Percentiles rank a stretch among this genome's conserved stretches.
These are phyloP conservation scores for Aphaenogaster floridana DNA, from an alignment of 1,140 invertebrate genomes.

Conservation along the genomic window DNA sequence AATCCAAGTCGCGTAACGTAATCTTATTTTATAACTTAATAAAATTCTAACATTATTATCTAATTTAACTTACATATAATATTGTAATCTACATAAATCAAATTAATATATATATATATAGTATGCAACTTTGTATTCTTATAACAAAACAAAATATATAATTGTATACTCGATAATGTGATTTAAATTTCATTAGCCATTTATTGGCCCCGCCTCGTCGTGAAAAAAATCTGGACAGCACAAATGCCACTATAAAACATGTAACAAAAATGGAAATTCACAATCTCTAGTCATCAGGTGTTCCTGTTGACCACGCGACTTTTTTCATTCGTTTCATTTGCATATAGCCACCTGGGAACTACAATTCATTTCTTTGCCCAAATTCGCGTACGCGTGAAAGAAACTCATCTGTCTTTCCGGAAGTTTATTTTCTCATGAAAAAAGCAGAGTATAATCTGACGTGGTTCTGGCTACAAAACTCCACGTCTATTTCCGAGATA, in stretches of 20 bases:
- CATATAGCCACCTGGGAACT: not conserved
- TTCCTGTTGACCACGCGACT: not conserved
- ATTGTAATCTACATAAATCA: not conserved
- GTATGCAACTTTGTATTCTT: not conserved
- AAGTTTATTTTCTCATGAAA: constrained; percentile 21
- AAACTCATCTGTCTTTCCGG: constrained; percentile 19
- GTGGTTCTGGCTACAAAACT: not conserved
- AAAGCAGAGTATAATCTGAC: constrained; percentile 31
- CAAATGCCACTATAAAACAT: not conserved
- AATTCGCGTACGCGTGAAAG: constrained; percentile 10
- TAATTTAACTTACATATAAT: constrained; percentile 9
- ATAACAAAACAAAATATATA: not conserved
- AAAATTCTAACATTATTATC: not conserved
- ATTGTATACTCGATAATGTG: not conserved
- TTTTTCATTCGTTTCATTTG: constrained; percentile 18
- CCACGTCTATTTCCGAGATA: not conserved
- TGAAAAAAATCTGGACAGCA: not conserved
- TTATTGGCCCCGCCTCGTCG: not conserved
- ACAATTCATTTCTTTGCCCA: constrained; percentile 60
- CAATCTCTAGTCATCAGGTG: not conserved
- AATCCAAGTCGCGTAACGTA: not conserved
- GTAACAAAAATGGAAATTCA: constrained; percentile 12
- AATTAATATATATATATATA: not conserved
- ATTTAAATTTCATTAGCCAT: constrained; percentile 1
- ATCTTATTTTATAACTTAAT: not conserved